Evolutionary conservation across 2,888 invertebrate genomes (phyloP).

Genomic region (Branchipolynoe longqiensis): DNA sequence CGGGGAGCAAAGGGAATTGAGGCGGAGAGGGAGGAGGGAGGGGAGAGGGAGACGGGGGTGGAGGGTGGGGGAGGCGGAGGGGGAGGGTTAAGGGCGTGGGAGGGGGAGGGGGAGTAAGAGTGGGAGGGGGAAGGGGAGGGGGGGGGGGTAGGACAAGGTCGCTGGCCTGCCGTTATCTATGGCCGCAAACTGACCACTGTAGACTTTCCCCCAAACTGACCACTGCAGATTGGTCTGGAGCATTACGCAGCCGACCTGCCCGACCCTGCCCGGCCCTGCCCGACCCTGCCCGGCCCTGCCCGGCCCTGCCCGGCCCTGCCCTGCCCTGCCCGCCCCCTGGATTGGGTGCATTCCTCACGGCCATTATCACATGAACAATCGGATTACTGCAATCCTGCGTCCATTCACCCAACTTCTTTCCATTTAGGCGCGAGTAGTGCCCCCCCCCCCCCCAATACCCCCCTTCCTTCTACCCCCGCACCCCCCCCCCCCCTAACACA

Average conservation of each 20-base stretch:
- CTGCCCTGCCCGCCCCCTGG: not conserved
- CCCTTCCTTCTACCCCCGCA: no score
- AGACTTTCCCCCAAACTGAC: slow-evolving; percentile 7
- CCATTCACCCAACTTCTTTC: slow-evolving; percentile 56
- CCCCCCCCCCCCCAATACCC: no score
- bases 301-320: not conserved
- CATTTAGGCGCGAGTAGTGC: slow-evolving; percentile 47
- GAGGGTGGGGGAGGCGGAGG: not conserved
- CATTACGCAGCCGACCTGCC: not conserved
- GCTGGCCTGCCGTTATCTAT: slow-evolving; percentile 21
- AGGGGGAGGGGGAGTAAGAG: no score
- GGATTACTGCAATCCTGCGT: slow-evolving; percentile 44
- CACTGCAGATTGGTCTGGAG: no score
- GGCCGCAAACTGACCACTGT: slow-evolving; percentile 42
- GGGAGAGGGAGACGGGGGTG: no score
- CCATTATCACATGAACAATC: slow-evolving; percentile 56
- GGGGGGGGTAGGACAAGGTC: not conserved
- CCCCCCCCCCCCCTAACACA: no score
- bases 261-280: not conserved
- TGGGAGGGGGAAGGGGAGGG: not conserved
- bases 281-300: not conserved
- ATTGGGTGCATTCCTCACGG: slow-evolving; percentile 35
- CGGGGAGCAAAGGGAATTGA: not conserved
- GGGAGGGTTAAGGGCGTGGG: not conserved
- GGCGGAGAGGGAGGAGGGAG: not conserved